phyloP scores from a whole-genome alignment of 2,888 invertebrate species.

The Temnothorax ravouxi region DNA sequence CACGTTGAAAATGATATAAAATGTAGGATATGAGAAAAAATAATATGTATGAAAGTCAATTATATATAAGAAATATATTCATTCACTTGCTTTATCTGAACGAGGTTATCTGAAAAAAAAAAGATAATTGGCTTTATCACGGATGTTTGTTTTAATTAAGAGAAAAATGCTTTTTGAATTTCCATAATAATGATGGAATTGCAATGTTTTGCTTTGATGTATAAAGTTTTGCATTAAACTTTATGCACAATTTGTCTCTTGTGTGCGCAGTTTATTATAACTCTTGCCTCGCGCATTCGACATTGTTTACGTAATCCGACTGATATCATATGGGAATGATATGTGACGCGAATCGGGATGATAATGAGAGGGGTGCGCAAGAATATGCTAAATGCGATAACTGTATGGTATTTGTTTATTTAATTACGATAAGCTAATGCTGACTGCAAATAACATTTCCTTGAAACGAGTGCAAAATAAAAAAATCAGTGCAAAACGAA shows the following conservation, averaged over 20 bases:
- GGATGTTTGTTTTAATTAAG: neutral
- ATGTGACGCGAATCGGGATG: slow-evolving; percentile 1
- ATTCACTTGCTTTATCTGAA: neutral
- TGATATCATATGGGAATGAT: slow-evolving; percentile 18
- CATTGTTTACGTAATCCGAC: slow-evolving; percentile 15
- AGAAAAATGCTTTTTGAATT: neutral
- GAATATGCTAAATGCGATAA: slow-evolving; percentile 44
- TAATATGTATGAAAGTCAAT: neutral
- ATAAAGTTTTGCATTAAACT: neutral
- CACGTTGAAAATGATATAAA: neutral
- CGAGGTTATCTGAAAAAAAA: slow-evolving; percentile 3
- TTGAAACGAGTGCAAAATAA: slow-evolving; percentile 21
- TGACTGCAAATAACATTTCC: slow-evolving; percentile 50
- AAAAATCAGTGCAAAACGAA: slow-evolving; percentile 6
- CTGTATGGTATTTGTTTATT: slow-evolving; percentile 14
- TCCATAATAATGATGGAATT: slow-evolving; percentile 6
- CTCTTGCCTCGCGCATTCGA: neutral
- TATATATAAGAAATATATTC: slow-evolving; percentile 4
- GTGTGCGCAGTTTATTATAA: slow-evolving; percentile 9
- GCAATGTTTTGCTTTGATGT: neutral
- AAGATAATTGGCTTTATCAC: neutral
- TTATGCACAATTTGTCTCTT: neutral
- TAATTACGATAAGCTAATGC: slow-evolving; percentile 44
- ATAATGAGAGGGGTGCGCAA: slow-evolving; percentile 11
- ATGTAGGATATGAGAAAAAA: neutral